A percentile compares a stretch with the other conserved stretches of the same genome.
Evolutionary conservation across 2,797 vertebrate species (phyloP).

Genomic region (Setipinna tenuifilis): DNA sequence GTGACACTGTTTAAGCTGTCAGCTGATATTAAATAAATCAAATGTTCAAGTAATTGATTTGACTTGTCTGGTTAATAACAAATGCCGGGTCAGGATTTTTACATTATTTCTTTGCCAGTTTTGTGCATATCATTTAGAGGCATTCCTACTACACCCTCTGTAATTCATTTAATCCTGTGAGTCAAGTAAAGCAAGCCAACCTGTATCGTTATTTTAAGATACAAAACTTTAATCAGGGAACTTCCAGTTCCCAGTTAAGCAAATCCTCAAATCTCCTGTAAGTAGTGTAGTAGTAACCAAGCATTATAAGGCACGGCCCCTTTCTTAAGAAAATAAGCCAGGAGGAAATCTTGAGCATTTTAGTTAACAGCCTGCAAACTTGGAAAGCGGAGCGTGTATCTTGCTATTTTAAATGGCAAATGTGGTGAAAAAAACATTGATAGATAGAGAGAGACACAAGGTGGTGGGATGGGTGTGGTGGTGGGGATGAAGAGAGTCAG

Average conservation of each 20-base stretch:
- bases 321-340: conserved; percentile 15
- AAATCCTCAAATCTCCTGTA: background rate
- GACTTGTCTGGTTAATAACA: background rate
- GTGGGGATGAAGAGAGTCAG: background rate
- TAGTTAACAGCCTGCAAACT: conserved; percentile 12
- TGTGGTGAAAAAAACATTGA: background rate
- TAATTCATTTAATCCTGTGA: conserved; percentile 11
- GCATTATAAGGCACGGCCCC: background rate
- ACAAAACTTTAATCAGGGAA: conserved; percentile 35
- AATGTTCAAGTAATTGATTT: conserved; percentile 12
- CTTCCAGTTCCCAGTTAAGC: background rate
- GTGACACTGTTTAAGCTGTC: conserved; percentile 6
- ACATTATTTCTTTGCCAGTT: background rate
- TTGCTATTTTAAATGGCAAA: conserved; percentile 15
- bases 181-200: background rate
- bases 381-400: background rate
- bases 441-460: background rate
- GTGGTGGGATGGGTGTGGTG: background rate
- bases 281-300: conserved; percentile 8
- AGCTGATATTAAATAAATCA: conserved; percentile 35
- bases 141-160: background rate
- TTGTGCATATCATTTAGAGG: background rate
- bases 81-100: background rate
- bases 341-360: background rate
- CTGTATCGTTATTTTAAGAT: background rate